Conservation (phyloP, 2,797 vertebrate species). For the Lutjanus argentimaculatus region DNA sequence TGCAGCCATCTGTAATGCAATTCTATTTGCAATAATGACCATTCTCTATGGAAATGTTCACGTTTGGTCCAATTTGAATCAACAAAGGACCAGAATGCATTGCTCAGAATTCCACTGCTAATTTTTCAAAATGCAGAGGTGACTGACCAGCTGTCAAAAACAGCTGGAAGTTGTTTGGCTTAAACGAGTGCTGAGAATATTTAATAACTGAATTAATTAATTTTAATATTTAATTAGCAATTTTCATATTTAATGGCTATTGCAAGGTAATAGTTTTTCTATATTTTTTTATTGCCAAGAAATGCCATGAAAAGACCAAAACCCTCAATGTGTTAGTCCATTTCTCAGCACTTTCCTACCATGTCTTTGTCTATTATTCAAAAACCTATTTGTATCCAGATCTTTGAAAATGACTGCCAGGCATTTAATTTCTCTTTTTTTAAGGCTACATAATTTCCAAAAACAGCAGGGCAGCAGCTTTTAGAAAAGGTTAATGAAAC, state of each 20-base stretch:
- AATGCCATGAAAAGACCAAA: constrained; percentile 5
- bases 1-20: constrained; percentile 33
- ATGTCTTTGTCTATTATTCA: background rate
- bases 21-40: constrained; percentile 10
- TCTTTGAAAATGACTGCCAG: background rate
- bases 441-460: background rate
- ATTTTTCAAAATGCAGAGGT: constrained; percentile 20
- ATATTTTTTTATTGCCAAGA: background rate
- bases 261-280: background rate
- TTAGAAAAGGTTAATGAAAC: background rate
- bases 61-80: constrained; percentile 11
- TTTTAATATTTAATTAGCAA: no score
- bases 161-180: constrained; percentile 7
- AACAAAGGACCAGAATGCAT: constrained; percentile 14
- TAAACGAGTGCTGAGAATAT: constrained; percentile 6
- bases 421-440: background rate
- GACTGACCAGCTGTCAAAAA: constrained; percentile 6
- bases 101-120: constrained; percentile 3
- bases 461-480: constrained; percentile 3
- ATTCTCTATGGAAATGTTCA: constrained; percentile 26
- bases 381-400: background rate
- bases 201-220: background rate
- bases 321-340: background rate
- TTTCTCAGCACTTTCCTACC: background rate
- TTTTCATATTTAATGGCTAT: background rate